phyloP scores from a whole-genome alignment of 1,140 invertebrate species.

The Zeugodacus cucurbitae region DNA sequence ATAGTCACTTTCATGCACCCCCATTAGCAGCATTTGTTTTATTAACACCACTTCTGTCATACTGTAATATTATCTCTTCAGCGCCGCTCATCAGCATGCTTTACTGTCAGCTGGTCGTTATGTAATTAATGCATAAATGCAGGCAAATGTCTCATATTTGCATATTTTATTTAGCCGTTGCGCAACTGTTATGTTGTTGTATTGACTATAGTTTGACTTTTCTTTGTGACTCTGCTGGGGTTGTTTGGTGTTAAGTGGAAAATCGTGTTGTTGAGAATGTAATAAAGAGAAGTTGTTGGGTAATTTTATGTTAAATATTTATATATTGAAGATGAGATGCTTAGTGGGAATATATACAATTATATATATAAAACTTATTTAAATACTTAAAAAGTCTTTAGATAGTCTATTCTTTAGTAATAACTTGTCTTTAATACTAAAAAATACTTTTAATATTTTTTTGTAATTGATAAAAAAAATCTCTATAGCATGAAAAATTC shows the following conservation, averaged over 20 bases:
- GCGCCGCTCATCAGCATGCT: background rate
- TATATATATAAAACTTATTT: too few relatives aligned
- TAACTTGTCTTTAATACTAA: too few relatives aligned
- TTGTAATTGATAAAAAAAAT: too few relatives aligned
- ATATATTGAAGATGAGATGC: too few relatives aligned
- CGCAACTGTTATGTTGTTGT: background rate
- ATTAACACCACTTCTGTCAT: slow-evolving; percentile 42
- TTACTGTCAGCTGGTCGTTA: slow-evolving; percentile 29
- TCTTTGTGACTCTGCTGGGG: background rate
- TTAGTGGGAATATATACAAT: too few relatives aligned
- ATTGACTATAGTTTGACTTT: background rate
- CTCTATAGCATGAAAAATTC: too few relatives aligned
- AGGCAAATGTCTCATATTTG: slow-evolving; percentile 3
- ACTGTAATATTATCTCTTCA: background rate
- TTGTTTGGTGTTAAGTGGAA: background rate
- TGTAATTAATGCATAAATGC: slow-evolving; percentile 36
- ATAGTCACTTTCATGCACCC: background rate
- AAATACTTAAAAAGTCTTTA: too few relatives aligned
- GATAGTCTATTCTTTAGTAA: too few relatives aligned
- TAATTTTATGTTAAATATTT: too few relatives aligned
- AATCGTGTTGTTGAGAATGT: background rate
- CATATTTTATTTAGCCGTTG: slow-evolving; percentile 14
- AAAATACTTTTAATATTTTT: too few relatives aligned
- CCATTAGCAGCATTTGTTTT: slow-evolving; percentile 29
- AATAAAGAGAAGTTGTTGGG: background rate